A percentile compares a stretch with the other conserved stretches of the same genome.
Evolutionary conservation across 2,797 vertebrate species (phyloP).

Genomic region (Gymnopithys bicolor): DNA sequence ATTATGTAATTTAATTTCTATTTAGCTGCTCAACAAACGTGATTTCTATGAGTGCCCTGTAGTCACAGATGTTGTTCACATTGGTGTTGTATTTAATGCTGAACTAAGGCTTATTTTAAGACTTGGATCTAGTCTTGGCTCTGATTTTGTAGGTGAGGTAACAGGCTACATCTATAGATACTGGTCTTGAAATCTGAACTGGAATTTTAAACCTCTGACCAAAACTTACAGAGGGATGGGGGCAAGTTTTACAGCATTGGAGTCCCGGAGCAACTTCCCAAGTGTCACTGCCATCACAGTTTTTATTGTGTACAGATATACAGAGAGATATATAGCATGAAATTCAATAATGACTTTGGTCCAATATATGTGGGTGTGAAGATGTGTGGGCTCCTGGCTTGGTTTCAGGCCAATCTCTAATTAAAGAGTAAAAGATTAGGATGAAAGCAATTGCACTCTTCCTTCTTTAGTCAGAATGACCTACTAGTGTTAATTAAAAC

Average conservation of each 20-base stretch:
- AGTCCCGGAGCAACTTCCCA: background rate
- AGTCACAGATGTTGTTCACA: background rate
- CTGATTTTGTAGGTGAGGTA: background rate
- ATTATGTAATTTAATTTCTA: background rate
- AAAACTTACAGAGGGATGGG: background rate
- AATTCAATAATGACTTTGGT: slow-evolving; percentile 50
- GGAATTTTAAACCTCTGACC: background rate
- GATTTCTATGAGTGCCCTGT: background rate
- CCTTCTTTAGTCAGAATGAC: slow-evolving; percentile 46
- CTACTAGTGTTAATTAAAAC: slow-evolving; percentile 37
- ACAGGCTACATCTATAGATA: background rate
- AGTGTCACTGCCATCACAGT: background rate
- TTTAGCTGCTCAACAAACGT: background rate
- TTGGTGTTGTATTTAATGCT: background rate
- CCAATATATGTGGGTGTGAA: background rate
- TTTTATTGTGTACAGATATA: background rate
- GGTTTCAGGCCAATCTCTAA: slow-evolving; percentile 53
- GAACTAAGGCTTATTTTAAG: background rate
- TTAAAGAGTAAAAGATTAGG: slow-evolving; percentile 60
- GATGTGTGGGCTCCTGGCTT: slow-evolving; percentile 22
- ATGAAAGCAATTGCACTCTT: slow-evolving; percentile 45
- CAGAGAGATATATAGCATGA: background rate
- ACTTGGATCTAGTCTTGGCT: background rate
- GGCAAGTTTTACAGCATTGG: background rate
- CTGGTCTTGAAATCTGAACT: background rate